Evolutionary conservation across 92 coral and sea anemone genomes (phyloP), one percentile per base, ranked within the genome.

Genomic region (Parazoanthus atlanticus): DNA sequence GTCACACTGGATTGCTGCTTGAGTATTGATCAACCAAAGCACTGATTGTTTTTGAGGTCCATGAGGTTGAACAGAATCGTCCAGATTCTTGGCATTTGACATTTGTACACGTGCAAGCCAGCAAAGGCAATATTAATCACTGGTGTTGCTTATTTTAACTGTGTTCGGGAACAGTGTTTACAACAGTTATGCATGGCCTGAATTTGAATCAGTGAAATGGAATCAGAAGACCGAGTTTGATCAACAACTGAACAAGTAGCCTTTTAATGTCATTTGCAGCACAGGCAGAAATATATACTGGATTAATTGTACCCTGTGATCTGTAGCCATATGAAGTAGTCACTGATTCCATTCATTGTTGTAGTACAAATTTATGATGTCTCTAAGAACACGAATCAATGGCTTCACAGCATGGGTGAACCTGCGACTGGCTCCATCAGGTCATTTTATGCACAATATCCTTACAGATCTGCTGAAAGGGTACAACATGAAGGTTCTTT

Each of bases 351-450:
- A 31, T 11, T 34, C 33, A 2, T 12, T 16, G 31, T 41, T 78
- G 9, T 28, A 23, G 17, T 8, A 31, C 16, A 40, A 28, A 0
- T 64, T 32, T 10, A 67, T 16, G 25, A 95, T 95, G 98, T 95
- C 98, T 21, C 80, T 97, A 47, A 74, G 96, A 69, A 97, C 99
- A 36, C 96, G 99, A 26, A 97, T 97, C 73, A 97, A 97, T 80
- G 99, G 99, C n/a, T 97, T 97, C 76, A 97, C 99, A 21, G 99
- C 99, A 31, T 97, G 99, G 99, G 97, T 97, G 33, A 97, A 97
- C 76, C 85, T 97, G 30, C 95, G 99, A 3, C 90, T 97, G 79
- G 90, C 98, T 13, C 97, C 98, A 19, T 90, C 97, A 7, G 99
- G 99, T 16, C 92, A 95, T 88, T 93, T 97, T 66, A 92, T 93